Base-by-base conservation (phyloP, 2,888 invertebrate genomes). In the Drosophila villosipedis region DNA sequence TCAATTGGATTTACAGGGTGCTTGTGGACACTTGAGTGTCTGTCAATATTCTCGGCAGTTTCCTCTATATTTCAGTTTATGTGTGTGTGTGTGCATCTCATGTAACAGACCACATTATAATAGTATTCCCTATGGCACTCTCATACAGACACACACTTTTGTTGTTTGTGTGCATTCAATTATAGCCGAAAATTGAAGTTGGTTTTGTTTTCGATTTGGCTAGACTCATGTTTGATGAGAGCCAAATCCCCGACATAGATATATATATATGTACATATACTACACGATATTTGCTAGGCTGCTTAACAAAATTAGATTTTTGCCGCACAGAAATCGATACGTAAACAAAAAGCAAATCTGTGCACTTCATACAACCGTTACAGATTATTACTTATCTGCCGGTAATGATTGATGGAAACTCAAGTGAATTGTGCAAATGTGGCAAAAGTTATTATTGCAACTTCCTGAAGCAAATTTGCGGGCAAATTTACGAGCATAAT, bases 1-100 rank as follows among this genome's bases (percentile, higher is more conserved):
- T 88, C 89, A 83, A 89, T 89, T 84, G 80, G 85, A 79, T 86
- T 89, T 86, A 86, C 85, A 87, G 90, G 88, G 85, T 86, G 85
- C 85, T 86, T 86, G 85, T 66, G 90, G 80, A 89, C 85, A 86
- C 85, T 86, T 87, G 85, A 86, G 88, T 86, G 70, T 86, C 90
- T 86, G 88, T 86, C 85, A 86, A 86, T 84, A 86, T 82, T 72
- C 66, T 57, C 30, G 39, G 7, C 30, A 22, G 47, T 47, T 47
- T 22, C 47, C 47, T 47, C 22, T 4, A 4, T 47, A 1, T 22
- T 7, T 22, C 4, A 14, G 14, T 6, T n/a, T n/a, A 12, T n/a
- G 12, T 22, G 22, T 7, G 69, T 54, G 50, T 28, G 59, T 54
- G 69, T 53, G 67, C 53, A 68, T 68, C 55, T 66, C 58, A 58